Percentiles rank a stretch among this genome's conserved stretches.
phyloP scores from a whole-genome alignment of 2,113 vertebrate species.

The Brachypodius melanocephalos region DNA sequence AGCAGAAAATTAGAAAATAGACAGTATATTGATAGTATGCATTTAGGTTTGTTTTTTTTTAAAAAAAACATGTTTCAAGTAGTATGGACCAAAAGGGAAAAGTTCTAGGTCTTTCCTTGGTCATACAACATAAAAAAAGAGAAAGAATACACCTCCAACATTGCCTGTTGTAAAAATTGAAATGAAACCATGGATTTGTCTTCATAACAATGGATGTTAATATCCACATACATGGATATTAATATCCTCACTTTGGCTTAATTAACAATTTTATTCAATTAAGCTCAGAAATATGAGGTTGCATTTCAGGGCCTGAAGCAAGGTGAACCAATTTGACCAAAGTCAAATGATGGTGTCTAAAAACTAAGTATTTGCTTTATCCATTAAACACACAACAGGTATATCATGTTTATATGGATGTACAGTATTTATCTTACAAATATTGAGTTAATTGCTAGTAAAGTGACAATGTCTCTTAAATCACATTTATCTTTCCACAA shows the following conservation, averaged over 20 bases:
- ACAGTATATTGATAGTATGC: background rate
- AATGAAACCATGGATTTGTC: background rate
- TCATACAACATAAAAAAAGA: background rate
- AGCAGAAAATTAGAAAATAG: background rate
- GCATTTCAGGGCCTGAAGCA: background rate
- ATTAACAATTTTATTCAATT: background rate
- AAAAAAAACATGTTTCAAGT: background rate
- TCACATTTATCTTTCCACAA: background rate
- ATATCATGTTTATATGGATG: background rate
- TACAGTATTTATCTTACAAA: background rate
- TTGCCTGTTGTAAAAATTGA: background rate
- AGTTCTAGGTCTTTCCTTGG: background rate
- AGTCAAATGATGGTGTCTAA: background rate
- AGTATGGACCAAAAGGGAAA: constrained; percentile 27
- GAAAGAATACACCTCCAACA: background rate
- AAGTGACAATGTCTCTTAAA: background rate
- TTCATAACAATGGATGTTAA: background rate
- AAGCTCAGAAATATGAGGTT: background rate
- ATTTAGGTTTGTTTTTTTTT: background rate
- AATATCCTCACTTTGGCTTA: background rate
- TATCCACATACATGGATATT: background rate
- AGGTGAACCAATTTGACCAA: background rate
- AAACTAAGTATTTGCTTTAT: background rate
- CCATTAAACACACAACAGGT: background rate
- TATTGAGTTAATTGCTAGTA: background rate